phyloP scores from a whole-genome alignment of 2,113 vertebrate genomes.

The Hydropotes inermis region DNA sequence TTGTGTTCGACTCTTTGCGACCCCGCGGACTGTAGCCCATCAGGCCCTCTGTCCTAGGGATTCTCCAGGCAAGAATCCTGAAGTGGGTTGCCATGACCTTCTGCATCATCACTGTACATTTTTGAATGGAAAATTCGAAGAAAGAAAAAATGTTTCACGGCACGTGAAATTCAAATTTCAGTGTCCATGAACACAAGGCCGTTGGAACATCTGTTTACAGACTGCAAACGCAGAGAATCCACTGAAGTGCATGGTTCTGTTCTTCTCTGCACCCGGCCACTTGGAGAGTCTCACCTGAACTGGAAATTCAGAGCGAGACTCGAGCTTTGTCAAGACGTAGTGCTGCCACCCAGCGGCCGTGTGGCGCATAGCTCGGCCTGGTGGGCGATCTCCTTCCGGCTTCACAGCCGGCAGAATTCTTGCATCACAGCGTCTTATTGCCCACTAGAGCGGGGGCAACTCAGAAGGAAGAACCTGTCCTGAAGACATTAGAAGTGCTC shows the following conservation, averaged over 20 bases:
- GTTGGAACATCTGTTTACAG: not conserved
- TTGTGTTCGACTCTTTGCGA: not conserved
- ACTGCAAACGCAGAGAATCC: not conserved
- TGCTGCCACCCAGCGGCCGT: not conserved
- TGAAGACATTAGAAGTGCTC: rapidly evolving
- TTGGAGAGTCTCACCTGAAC: not conserved
- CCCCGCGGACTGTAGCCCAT: not conserved
- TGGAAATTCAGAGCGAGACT: not conserved
- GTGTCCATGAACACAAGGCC: not conserved
- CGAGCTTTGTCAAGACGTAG: not conserved
- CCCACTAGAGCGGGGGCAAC: not conserved
- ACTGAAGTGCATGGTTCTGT: not conserved
- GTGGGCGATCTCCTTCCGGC: not conserved
- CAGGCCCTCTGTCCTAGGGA: not conserved
- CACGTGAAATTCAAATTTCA: not conserved
- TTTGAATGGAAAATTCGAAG: not conserved
- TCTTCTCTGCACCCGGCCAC: not conserved
- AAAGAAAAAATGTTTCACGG: not conserved
- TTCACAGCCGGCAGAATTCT: not conserved
- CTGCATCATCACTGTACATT: not conserved
- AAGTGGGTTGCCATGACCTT: not conserved
- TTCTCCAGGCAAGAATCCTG: not conserved
- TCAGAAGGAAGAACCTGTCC: not conserved
- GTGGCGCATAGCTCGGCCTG: rapidly evolving
- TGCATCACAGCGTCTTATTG: not conserved